Evolutionary conservation across 2,888 invertebrate species (phyloP).

Genomic region (Conistra vaccinii): DNA sequence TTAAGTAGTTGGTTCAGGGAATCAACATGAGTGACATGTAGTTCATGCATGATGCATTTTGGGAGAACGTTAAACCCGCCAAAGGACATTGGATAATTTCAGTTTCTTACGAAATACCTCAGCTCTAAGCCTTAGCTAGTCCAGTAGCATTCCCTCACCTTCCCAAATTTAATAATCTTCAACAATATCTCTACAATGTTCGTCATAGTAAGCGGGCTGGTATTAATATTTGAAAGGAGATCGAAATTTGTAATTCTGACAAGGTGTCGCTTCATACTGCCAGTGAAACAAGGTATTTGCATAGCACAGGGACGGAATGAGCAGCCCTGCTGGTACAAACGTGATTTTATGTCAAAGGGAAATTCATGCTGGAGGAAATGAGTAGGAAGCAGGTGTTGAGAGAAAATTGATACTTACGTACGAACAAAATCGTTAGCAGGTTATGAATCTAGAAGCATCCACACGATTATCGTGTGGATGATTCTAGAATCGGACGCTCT

Average conservation of each 20-base stretch:
- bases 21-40: not conserved
- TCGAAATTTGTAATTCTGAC: conserved; percentile 68
- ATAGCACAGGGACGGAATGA: conserved; percentile 43
- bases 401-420: not conserved
- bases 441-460: too few relatives aligned
- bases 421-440: not conserved
- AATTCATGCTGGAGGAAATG: conserved; percentile 19
- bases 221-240: conserved; percentile 52
- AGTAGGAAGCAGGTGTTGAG: conserved; percentile 1
- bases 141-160: not conserved
- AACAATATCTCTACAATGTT: conserved; percentile 15
- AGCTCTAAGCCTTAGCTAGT: not conserved
- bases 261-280: conserved; percentile 39
- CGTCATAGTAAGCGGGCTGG: conserved; percentile 10
- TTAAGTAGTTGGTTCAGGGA: too few relatives aligned
- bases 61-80: not conserved
- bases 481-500: not conserved
- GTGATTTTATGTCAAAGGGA: conserved; percentile 25
- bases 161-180: conserved; percentile 27
- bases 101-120: not conserved
- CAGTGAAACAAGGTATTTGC: conserved; percentile 53
- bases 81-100: not conserved
- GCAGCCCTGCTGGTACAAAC: not conserved
- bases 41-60: not conserved
- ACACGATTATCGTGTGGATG: not conserved